A percentile compares a stretch with the other conserved stretches of the same genome.
Evolutionary conservation across 2,797 vertebrate genomes (phyloP).

Genomic region (Galaxias olidus): DNA sequence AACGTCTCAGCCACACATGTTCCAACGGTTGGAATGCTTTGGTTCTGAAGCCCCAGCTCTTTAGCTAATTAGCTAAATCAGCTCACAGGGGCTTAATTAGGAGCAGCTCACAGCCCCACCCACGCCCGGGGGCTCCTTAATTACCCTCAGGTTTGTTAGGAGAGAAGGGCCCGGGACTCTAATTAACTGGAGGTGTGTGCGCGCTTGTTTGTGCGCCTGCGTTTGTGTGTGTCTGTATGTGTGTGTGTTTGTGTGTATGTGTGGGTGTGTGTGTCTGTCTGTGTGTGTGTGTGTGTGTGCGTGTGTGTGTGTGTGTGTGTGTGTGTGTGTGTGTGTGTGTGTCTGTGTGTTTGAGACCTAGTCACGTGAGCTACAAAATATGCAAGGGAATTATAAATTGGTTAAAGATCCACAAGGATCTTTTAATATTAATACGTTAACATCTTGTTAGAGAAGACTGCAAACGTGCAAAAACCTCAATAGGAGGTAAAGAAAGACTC

Average conservation of each 20-base stretch:
- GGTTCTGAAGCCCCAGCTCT: constrained; percentile 61
- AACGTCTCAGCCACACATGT: constrained; percentile 63
- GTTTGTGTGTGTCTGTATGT: background rate
- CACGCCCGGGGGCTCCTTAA: constrained; percentile 76
- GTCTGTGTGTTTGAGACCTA: background rate
- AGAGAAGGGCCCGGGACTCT: constrained; percentile 68
- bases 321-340: constrained; percentile 10
- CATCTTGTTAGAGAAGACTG: no score
- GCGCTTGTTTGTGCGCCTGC: constrained; percentile 9
- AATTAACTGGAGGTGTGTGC: constrained; percentile 66
- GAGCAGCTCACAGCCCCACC: constrained; percentile 68
- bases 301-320: constrained; percentile 15
- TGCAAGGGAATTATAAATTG: no score
- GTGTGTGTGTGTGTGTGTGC: constrained; percentile 35
- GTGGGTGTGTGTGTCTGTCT: constrained; percentile 20
- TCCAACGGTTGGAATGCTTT: constrained; percentile 66
- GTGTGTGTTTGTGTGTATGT: constrained; percentile 10
- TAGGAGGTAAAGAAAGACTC: no score
- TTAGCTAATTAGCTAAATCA: constrained; percentile 81
- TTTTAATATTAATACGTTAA: no score
- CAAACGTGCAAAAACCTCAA: no score
- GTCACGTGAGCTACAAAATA: no score
- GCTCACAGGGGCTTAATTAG: constrained; percentile 81
- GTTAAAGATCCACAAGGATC: no score
- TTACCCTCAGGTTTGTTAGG: constrained; percentile 76